phyloP scores from a whole-genome alignment of 2,888 invertebrate genomes.

The Torymus auratus region DNA sequence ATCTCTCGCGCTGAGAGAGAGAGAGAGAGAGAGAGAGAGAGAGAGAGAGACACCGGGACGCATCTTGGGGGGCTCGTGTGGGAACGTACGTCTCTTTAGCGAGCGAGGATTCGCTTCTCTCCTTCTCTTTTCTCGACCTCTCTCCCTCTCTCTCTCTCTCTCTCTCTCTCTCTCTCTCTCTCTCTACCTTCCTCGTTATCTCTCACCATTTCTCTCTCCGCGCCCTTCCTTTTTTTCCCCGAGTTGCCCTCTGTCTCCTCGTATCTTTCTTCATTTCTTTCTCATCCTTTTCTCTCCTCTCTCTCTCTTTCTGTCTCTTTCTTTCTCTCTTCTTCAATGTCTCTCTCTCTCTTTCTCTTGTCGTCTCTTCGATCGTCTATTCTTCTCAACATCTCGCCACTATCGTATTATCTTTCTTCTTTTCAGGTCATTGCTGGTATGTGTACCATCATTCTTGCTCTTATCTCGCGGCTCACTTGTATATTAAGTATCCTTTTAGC shows the following conservation, averaged over 20 bases:
- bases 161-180: slow-evolving; percentile 30
- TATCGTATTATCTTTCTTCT: slow-evolving; percentile 43
- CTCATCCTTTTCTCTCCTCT: neutral
- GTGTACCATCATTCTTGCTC: slow-evolving; percentile 12
- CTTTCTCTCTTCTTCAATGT: neutral
- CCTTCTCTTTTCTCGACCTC: slow-evolving; percentile 49
- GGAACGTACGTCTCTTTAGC: slow-evolving; percentile 76
- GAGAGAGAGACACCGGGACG: slow-evolving; percentile 70
- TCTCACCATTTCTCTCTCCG: neutral
- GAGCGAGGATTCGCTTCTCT: slow-evolving; percentile 61
- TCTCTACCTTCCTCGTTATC: slow-evolving; percentile 2
- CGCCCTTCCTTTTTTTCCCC: neutral
- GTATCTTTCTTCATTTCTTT: neutral
- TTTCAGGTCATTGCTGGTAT: slow-evolving; percentile 24
- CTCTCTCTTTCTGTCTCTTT: slow-evolving; percentile 6
- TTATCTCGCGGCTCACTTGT: neutral
- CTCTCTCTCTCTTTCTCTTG: slow-evolving; percentile 21
- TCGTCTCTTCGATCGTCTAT: slow-evolving; percentile 19
- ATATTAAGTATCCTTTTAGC: slow-evolving; percentile 18
- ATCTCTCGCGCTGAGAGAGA: slow-evolving; percentile 65
- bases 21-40: slow-evolving; percentile 53
- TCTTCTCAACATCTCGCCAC: slow-evolving; percentile 1
- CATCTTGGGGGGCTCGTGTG: slow-evolving; percentile 77
- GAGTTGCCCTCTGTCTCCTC: too few species aligned
- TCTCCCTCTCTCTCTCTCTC: slow-evolving; percentile 32